These are phyloP conservation scores for Scaptomyza caliginosa DNA, from an alignment of 2,888 invertebrate genomes.

Conservation along the genomic window DNA sequence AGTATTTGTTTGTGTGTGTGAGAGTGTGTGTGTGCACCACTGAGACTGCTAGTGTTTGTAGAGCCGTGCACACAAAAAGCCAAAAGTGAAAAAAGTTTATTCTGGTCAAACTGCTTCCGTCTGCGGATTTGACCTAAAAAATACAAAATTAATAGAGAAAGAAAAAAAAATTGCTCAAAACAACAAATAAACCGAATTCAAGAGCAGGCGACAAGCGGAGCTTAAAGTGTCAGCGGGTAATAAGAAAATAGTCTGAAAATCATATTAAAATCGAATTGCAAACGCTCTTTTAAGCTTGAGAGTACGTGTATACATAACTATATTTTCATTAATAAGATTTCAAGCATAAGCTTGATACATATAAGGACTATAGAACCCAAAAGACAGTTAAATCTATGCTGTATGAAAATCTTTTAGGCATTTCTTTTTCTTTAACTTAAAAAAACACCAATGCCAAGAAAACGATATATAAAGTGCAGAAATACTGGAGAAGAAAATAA, in stretches of 20 bases:
- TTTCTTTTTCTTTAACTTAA: not conserved
- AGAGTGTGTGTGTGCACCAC: slow-evolving; percentile 15
- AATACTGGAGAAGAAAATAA: slow-evolving; percentile 44
- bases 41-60: slow-evolving; percentile 29
- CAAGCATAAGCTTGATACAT: not conserved
- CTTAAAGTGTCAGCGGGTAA: slow-evolving; percentile 63
- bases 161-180: slow-evolving; percentile 51
- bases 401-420: not conserved
- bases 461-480: too few relatives aligned
- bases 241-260: slow-evolving; percentile 49
- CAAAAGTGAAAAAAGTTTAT: slow-evolving; percentile 69
- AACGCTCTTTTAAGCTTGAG: slow-evolving; percentile 9
- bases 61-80: slow-evolving; percentile 41
- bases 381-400: not conserved
- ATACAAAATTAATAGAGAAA: slow-evolving; percentile 65
- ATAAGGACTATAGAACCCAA: too few relatives aligned
- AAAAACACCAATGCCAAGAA: not conserved
- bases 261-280: slow-evolving; percentile 3
- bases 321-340: not conserved
- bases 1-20: slow-evolving; percentile 6
- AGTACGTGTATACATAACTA: not conserved
- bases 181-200: slow-evolving; percentile 45
- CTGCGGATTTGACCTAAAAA: slow-evolving; percentile 73
- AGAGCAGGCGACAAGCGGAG: slow-evolving; percentile 31
- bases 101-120: slow-evolving; percentile 74